A percentile compares a stretch with the other conserved stretches of the same genome.
Conservation (phyloP, 1,140 invertebrate species). For the Popillia japonica region DNA sequence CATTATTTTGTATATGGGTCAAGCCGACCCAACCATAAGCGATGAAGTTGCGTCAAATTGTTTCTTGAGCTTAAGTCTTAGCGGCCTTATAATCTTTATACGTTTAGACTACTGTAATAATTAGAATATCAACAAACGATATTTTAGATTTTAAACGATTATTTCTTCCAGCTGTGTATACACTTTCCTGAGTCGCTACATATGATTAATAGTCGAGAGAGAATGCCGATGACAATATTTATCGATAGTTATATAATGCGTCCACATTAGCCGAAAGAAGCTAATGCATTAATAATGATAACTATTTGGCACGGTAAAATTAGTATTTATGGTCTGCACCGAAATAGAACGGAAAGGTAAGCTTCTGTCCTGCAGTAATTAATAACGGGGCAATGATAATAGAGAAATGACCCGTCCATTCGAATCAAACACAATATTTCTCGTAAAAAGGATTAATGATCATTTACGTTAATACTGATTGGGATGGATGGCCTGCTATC, state of each 20-base stretch:
- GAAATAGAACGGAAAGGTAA: constrained; percentile 27
- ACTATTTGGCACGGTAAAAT: neutral
- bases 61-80: too few species aligned
- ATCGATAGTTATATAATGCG: neutral
- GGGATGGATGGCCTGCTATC: constrained; percentile 50
- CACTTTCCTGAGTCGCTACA: too few species aligned
- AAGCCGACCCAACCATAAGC: too few species aligned
- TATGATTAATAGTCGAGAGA: too few species aligned
- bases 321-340: neutral
- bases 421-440: constrained; percentile 44
- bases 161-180: too few species aligned
- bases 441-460: constrained; percentile 53
- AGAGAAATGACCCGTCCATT: constrained; percentile 43
- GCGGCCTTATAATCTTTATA: too few species aligned
- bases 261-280: neutral
- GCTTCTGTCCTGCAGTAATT: constrained; percentile 38
- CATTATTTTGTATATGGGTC: too few species aligned
- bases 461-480: constrained; percentile 50
- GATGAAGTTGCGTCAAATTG: too few species aligned
- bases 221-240: too few species aligned
- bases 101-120: too few species aligned
- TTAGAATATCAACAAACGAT: too few species aligned
- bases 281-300: neutral
- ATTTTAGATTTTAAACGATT: too few species aligned
- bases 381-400: constrained; percentile 44